A percentile compares a stretch with the other conserved stretches of the same genome.
These are phyloP conservation scores for Antechinus stuartii DNA, from an alignment of 2,113 vertebrate genomes.

Conservation along the genomic window DNA sequence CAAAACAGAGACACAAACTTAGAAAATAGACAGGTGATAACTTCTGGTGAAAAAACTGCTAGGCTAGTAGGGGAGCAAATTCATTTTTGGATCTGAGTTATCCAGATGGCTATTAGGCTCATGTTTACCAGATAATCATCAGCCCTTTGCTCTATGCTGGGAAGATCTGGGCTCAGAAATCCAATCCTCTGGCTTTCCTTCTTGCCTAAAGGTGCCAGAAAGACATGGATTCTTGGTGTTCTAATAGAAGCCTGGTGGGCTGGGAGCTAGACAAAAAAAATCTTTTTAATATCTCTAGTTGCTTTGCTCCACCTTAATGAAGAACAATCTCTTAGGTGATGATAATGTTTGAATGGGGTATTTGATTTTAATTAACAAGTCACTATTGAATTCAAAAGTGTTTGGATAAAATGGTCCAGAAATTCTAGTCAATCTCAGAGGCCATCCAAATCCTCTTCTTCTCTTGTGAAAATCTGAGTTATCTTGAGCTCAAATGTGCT, in stretches of 20 bases:
- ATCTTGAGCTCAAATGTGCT: fast-evolving
- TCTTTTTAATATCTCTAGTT: not conserved
- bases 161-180: not conserved
- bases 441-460: fast-evolving
- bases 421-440: fast-evolving
- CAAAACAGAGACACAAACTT: not conserved
- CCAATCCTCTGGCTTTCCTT: not conserved
- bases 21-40: not conserved
- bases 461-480: not conserved
- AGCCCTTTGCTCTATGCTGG: not conserved
- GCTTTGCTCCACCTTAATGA: fast-evolving
- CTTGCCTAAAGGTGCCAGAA: not conserved
- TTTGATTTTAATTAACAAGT: fast-evolving
- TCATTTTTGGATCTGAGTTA: not conserved
- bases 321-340: not conserved
- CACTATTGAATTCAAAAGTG: not conserved
- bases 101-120: not conserved
- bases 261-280: not conserved
- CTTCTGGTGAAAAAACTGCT: not conserved
- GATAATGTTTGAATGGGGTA: fast-evolving
- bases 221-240: not conserved
- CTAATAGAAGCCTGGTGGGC: not conserved
- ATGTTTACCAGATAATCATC: not conserved
- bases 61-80: not conserved
- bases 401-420: fast-evolving